Conservation (phyloP, 2,797 vertebrate genomes). For the Oreortyx pictus region DNA sequence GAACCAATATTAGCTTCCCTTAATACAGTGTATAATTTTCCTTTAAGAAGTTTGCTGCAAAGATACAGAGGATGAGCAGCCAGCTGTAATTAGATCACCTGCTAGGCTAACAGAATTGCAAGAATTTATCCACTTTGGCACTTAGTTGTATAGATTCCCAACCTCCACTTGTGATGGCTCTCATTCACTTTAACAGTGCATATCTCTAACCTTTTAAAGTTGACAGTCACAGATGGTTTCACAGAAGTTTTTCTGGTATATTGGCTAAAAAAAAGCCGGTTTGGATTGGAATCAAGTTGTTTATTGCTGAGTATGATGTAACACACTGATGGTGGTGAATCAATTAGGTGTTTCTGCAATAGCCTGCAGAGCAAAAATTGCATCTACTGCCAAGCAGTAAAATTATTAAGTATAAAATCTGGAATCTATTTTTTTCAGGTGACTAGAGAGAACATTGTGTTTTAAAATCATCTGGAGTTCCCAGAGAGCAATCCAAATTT, state of each 20-base stretch:
- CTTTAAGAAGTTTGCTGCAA: background rate
- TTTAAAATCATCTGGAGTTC: constrained; percentile 58
- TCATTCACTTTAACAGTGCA: constrained; percentile 28
- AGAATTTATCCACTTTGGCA: background rate
- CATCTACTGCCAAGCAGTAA: constrained; percentile 59
- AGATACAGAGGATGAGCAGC: background rate
- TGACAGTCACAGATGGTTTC: constrained; percentile 65
- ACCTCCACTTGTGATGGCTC: background rate
- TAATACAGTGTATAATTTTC: background rate
- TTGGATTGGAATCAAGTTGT: constrained; percentile 60
- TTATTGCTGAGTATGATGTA: constrained; percentile 59
- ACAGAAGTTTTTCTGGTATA: constrained; percentile 64
- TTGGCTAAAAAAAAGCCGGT: constrained; percentile 53
- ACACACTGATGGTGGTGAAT: constrained; percentile 63
- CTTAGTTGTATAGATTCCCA: background rate
- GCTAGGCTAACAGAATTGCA: background rate
- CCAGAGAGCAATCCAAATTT: constrained; percentile 49
- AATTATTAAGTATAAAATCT: constrained; percentile 67
- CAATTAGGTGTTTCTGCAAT: constrained; percentile 64
- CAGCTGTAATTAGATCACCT: background rate
- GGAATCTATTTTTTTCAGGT: constrained; percentile 64
- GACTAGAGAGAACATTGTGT: constrained; percentile 54
- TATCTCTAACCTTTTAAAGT: constrained; percentile 40
- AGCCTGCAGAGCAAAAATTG: constrained; percentile 29
- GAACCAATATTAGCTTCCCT: background rate